These are phyloP conservation scores for Aplodontia rufa DNA, from an alignment of 2,113 vertebrate genomes.

Conservation along the genomic window DNA sequence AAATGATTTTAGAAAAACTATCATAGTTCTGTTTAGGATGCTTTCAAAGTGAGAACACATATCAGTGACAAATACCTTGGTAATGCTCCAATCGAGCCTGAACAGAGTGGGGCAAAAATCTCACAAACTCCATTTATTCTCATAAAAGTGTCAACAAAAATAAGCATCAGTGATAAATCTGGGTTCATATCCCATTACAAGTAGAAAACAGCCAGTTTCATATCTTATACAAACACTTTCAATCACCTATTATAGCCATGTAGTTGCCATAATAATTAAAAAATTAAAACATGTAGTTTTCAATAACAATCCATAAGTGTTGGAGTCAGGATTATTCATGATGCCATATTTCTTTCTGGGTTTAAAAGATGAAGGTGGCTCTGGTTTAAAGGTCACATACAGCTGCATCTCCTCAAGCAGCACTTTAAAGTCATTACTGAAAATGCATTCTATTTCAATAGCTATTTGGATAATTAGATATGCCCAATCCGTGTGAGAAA, in stretches of 20 bases:
- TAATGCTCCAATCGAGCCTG: background rate
- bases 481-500: slow-evolving; percentile 18
- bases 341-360: background rate
- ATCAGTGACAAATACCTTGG: background rate
- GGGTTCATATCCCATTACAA: background rate
- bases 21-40: background rate
- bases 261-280: slow-evolving; percentile 44
- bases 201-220: slow-evolving; percentile 44
- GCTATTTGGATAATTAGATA: slow-evolving; percentile 65
- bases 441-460: slow-evolving; percentile 67
- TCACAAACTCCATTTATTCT: slow-evolving; percentile 44
- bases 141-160: slow-evolving; percentile 50
- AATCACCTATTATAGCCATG: slow-evolving; percentile 52
- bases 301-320: background rate
- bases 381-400: slow-evolving; percentile 30
- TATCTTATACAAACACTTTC: slow-evolving; percentile 27
- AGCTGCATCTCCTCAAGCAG: slow-evolving; percentile 13
- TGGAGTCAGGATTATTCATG: background rate
- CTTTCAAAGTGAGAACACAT: background rate
- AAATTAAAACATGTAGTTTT: slow-evolving; percentile 50
- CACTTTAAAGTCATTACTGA: slow-evolving; percentile 47
- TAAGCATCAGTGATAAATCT: slow-evolving; percentile 30
- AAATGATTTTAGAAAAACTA: background rate
- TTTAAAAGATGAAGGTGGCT: background rate
- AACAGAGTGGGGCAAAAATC: background rate